Percentiles rank a stretch among this genome's conserved stretches.
phyloP scores from a whole-genome alignment of 1,140 invertebrate genomes.

The Drosophila bocki region DNA sequence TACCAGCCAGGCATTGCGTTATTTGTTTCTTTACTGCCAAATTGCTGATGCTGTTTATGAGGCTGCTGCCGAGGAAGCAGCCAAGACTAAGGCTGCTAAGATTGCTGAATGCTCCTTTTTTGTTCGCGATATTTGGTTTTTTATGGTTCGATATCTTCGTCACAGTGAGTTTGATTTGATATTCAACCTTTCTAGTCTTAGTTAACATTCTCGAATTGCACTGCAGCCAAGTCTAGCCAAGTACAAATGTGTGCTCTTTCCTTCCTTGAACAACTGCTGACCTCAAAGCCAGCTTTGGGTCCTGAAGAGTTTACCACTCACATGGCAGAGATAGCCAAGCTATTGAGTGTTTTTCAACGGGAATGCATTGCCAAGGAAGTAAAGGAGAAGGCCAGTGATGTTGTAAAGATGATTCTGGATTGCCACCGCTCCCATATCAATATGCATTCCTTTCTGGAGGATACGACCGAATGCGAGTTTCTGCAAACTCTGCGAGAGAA shows the following conservation, averaged over 20 bases:
- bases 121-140: constrained; percentile 63
- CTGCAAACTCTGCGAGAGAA: constrained; percentile 27
- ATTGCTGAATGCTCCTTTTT: constrained; percentile 39
- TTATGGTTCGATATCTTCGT: constrained; percentile 48
- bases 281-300: constrained; percentile 12
- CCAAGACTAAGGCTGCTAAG: background rate
- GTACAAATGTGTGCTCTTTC: constrained; percentile 48
- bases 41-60: constrained; percentile 64
- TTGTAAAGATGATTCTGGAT: constrained; percentile 23
- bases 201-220: background rate
- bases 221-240: constrained; percentile 37
- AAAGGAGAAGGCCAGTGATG: background rate
- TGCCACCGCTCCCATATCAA: constrained; percentile 26
- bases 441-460: constrained; percentile 45
- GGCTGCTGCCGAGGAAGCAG: constrained; percentile 1
- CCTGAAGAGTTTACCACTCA: constrained; percentile 5
- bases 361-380: constrained; percentile 23
- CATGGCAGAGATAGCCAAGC: constrained; percentile 57
- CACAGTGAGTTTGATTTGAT: constrained; percentile 39
- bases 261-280: constrained; percentile 45
- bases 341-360: constrained; percentile 31
- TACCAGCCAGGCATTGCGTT: constrained; percentile 35
- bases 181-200: too few species aligned
- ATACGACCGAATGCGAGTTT: constrained; percentile 49
- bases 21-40: constrained; percentile 58